Evolutionary conservation across 2,113 vertebrate genomes (phyloP), one percentile per base, ranked within the genome.

Genomic region (Calcarius ornatus): DNA sequence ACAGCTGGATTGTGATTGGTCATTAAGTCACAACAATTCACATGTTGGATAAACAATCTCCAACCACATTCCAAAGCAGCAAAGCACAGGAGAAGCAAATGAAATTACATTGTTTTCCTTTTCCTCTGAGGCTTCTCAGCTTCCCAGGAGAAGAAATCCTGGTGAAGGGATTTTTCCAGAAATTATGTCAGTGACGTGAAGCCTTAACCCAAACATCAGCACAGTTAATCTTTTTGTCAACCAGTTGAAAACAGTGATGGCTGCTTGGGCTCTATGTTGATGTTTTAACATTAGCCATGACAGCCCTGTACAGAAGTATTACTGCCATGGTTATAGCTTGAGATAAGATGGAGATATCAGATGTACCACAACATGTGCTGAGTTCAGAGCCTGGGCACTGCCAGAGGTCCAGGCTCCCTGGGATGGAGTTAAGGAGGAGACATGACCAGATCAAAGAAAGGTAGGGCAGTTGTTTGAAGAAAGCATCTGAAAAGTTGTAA

Each of bases 351-450:
- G 28, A 64, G 1, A 2, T 8, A 10, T 9, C 11, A 51, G 15
- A 33, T 4, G 2, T 6, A 15, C 10, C 8, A 4, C 21, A 11
- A 0, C 6, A 0, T 0, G 9, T 51, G 24, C 8, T 3, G 14
- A 9, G 65, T 12, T 19, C 13, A 15, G 40, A 27, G 33, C 16
- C 81, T 12, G 47, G 27, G n/a, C 2, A 25, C 25, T 70, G 60
- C 45, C 40, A 20, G 35, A 40, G 25, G 6, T 6, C 60, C 25
- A 13, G 28, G 2, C 37, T 50, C 16, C 22, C 43, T 25, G 33
- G 8, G 13, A 2, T 7, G 25, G 12, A 17, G 6, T 9, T 65
- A 37, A 14, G 50, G n/a, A 28, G 56, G 57, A 15, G 9, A 10
- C 1, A 4, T 27, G n/a, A 31, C 9, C 7, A 60, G 45, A 7